A percentile compares a stretch with the other conserved stretches of the same genome.
phyloP scores from a whole-genome alignment of 2,888 invertebrate species.

The Caenorhabditis sp. region DNA sequence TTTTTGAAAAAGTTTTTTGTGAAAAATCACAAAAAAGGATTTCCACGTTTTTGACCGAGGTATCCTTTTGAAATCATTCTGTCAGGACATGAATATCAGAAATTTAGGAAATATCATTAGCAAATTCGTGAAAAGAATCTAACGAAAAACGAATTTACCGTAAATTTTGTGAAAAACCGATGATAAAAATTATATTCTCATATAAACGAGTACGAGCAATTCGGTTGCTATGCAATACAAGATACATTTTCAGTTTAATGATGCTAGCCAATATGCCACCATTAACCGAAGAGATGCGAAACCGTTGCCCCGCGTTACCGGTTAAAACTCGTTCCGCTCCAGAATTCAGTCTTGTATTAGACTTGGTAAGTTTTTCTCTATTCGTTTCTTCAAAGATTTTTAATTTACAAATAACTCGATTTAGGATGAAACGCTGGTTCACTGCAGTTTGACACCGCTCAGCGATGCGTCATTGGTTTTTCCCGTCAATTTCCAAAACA shows the following conservation, averaged over 20 bases:
- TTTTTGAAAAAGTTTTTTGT: too few relatives aligned
- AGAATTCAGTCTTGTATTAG: conserved; percentile 81
- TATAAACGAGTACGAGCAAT: neutral
- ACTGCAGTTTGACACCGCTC: conserved; percentile 89
- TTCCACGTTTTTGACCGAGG: too few relatives aligned
- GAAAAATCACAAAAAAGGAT: too few relatives aligned
- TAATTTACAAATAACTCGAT: neutral
- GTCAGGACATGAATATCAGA: too few relatives aligned
- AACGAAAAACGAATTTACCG: neutral
- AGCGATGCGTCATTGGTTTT: conserved; percentile 92
- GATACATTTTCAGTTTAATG: conserved; percentile 76
- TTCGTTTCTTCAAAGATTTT: neutral
- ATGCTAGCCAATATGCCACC: conserved; percentile 91
- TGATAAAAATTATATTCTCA: neutral
- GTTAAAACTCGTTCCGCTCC: conserved; percentile 90
- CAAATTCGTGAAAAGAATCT: too few relatives aligned
- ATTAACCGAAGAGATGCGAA: conserved; percentile 80
- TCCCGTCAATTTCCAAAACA: conserved; percentile 89
- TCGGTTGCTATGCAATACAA: neutral
- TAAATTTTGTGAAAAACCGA: too few relatives aligned
- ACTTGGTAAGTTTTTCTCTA: conserved; percentile 80
- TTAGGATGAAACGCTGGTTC: conserved; percentile 91
- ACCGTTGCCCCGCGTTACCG: conserved; percentile 78
- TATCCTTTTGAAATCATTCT: too few relatives aligned
- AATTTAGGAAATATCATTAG: too few relatives aligned